Conservation (phyloP, 2,888 invertebrate species). For the Pseudeuparius sepicola region DNA sequence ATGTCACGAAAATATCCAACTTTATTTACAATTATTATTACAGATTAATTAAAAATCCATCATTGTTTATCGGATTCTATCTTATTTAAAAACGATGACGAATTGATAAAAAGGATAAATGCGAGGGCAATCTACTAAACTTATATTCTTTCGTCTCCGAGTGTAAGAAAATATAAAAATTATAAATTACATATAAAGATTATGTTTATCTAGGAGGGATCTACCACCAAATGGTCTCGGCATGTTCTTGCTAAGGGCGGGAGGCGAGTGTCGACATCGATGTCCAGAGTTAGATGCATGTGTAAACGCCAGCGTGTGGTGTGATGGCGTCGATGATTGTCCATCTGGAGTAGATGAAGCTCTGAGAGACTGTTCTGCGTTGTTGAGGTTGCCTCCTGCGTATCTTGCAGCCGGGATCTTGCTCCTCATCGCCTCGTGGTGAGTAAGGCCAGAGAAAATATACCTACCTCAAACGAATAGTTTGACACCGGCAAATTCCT, state of each 20-base stretch:
- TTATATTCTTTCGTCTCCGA: too few species aligned
- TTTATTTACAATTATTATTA: too few species aligned
- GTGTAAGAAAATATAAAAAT: too few species aligned
- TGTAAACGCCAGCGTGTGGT: constrained; percentile 70
- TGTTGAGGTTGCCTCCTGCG: constrained; percentile 66
- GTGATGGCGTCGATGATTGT: constrained; percentile 68
- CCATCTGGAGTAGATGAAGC: constrained; percentile 74
- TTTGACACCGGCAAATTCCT: too few species aligned
- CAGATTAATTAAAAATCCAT: too few species aligned
- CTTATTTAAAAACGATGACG: too few species aligned
- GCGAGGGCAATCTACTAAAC: too few species aligned
- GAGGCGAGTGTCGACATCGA: constrained; percentile 65
- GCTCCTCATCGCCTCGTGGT: constrained; percentile 35
- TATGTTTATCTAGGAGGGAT: constrained; percentile 47
- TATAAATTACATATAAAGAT: too few species aligned
- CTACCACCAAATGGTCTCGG: constrained; percentile 47
- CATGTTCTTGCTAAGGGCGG: constrained; percentile 44
- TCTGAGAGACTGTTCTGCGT: constrained; percentile 66
- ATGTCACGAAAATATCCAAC: too few species aligned
- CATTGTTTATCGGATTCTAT: too few species aligned
- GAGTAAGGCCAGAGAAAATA: constrained; percentile 8
- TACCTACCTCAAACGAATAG: too few species aligned
- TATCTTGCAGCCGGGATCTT: constrained; percentile 48
- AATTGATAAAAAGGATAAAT: too few species aligned
- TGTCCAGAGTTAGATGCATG: constrained; percentile 76